Conservation (phyloP, 2,113 vertebrate genomes). For the Cynopterus brachyotis region DNA sequence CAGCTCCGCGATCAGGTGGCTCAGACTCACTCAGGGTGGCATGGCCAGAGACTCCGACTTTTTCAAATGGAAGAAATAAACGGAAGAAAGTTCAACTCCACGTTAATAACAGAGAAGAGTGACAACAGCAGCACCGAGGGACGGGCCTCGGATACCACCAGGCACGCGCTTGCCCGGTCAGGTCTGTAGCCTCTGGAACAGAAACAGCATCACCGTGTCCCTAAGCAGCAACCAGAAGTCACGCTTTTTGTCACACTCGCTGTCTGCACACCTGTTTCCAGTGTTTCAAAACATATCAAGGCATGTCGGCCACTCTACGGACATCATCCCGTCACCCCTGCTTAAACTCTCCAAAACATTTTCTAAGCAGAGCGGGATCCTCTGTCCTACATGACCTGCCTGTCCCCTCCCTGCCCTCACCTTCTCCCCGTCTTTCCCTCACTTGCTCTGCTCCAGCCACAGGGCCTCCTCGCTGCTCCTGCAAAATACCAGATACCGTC, state of each 20-base stretch:
- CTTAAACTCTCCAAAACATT: neutral
- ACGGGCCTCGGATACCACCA: too few relatives aligned
- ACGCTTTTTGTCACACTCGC: neutral
- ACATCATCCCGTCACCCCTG: neutral
- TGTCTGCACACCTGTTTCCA: neutral
- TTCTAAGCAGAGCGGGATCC: too few relatives aligned
- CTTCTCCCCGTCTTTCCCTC: neutral
- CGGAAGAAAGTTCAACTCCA: too few relatives aligned
- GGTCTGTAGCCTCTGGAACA: too few relatives aligned
- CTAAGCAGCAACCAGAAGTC: neutral
- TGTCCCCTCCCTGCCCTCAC: neutral
- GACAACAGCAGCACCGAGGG: neutral
- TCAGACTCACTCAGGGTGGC: too few relatives aligned
- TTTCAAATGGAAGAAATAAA: too few relatives aligned
- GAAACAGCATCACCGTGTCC: neutral
- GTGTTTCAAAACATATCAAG: neutral
- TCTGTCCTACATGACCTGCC: neutral
- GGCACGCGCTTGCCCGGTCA: too few relatives aligned
- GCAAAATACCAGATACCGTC: accelerated
- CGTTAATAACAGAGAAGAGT: too few relatives aligned
- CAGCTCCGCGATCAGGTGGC: too few relatives aligned
- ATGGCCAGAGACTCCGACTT: too few relatives aligned
- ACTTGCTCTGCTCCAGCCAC: neutral
- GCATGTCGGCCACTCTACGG: neutral
- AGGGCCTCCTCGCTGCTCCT: neutral